A percentile compares a stretch with the other conserved stretches of the same genome.
phyloP scores from a whole-genome alignment of 2,113 vertebrate species.

The Cephalophus harveyi region DNA sequence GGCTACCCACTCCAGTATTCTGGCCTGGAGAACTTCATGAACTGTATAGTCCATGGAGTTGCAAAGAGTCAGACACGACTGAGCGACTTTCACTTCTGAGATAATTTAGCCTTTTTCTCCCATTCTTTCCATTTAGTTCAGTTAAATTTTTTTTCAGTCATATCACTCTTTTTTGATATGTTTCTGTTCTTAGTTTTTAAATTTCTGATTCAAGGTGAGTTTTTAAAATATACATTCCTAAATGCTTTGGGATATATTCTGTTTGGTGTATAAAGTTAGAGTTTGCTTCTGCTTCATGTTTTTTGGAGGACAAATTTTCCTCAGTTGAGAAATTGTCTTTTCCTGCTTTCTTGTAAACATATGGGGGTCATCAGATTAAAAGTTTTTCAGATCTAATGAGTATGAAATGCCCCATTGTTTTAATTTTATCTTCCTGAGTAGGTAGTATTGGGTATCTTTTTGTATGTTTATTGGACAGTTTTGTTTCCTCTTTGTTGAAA shows the following conservation, averaged over 20 bases:
- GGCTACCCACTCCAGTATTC: neutral
- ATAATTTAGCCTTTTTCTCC: neutral
- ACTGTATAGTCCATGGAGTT: neutral
- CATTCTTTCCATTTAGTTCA: neutral
- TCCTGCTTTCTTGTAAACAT: neutral
- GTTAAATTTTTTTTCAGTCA: neutral
- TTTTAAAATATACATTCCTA: neutral
- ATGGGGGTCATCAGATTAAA: neutral
- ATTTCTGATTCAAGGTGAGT: neutral
- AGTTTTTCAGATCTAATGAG: neutral
- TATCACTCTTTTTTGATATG: neutral
- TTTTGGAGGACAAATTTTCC: neutral
- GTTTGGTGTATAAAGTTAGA: neutral
- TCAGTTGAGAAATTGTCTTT: neutral
- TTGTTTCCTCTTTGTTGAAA: conserved; percentile 9
- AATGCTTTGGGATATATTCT: neutral
- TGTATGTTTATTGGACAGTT: conserved; percentile 9
- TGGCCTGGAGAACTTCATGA: neutral
- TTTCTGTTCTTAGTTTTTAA: neutral
- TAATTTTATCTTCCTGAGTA: neutral
- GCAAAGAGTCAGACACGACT: neutral
- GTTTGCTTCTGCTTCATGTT: conserved; percentile 31
- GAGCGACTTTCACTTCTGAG: neutral
- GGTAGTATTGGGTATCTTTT: neutral
- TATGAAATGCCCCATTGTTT: neutral